phyloP scores from a whole-genome alignment of 2,888 invertebrate species.

The Girardia tigrina region DNA sequence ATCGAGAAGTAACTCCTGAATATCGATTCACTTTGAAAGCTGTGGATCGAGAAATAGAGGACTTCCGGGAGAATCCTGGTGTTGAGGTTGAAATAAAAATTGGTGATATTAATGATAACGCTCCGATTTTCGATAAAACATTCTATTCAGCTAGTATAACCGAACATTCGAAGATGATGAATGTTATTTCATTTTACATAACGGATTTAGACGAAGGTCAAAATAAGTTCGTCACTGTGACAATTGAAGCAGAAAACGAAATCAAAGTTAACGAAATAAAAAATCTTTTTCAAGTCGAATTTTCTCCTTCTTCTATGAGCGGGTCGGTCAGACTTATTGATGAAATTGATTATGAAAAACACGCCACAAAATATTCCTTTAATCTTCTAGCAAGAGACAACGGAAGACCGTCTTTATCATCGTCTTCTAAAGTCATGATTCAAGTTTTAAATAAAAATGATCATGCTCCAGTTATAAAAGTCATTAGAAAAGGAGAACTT shows the following conservation, averaged over 20 bases:
- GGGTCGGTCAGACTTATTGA: not conserved
- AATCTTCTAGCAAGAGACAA: not conserved
- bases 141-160: constrained; percentile 8
- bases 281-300: constrained; percentile 4
- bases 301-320: not conserved
- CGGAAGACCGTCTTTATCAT: not conserved
- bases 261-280: not conserved
- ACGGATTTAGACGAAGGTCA: constrained; percentile 13
- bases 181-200: not conserved
- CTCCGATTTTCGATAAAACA: not conserved
- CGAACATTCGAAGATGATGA: not conserved
- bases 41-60: not conserved
- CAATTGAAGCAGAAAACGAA: not conserved
- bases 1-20: not conserved
- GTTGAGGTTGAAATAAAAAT: constrained; percentile 16
- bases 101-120: not conserved
- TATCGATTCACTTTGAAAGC: not conserved
- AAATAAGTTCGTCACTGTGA: not conserved
- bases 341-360: not conserved
- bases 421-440: constrained; percentile 3
- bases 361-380: not conserved
- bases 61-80: not conserved
- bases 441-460: not conserved
- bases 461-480: not conserved
- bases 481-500: constrained; percentile 2